Evolutionary conservation across 2,797 vertebrate species (phyloP), one percentile per base, ranked within the genome.

Genomic region (Schizothorax lantsangensis): DNA sequence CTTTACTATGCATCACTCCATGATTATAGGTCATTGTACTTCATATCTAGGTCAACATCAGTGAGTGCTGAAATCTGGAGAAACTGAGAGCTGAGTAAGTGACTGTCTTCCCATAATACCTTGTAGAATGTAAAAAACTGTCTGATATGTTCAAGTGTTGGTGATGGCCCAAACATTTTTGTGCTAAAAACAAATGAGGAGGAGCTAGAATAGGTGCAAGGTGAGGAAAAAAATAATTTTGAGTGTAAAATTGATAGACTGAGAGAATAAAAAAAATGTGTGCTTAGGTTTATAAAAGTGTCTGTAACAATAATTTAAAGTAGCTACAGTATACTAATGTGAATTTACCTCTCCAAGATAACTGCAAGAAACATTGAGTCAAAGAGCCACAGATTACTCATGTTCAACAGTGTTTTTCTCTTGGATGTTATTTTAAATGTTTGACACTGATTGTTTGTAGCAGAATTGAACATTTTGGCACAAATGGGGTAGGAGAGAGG

Each of bases 351-450:
- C 30, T 30, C 5, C 12, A 40, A 68, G 64, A 84, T 79, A 68
- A 40, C 14, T 8, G 74, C 15, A 59, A 68, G 30, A 36, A 84
- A 68, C 19, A 30, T 57, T 1, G 17, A 45, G 40, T 36, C 54
- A 49, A 14, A 73, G 83, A 86, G n/a, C 84, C 36, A 73, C 49
- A 74, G 80, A 83, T 87, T 73, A 52, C 81, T 33, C 87, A 80
- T 90, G 91, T 90, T 91, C 90, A 85, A 82, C 11, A 11, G 92
- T 87, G 92, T 84, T 71, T 82, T 90, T 89, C 74, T 85, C 88
- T 33, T 21, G 84, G 88, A 85, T 94, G 92, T 95, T 94, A 92
- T 93, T 94, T 88, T 94, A 92, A 94, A 95, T 91, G 91, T 93
- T 91, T 90, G 89, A 91, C 88, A 89, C 86, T 88, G 91, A 93